Evolutionary conservation across 2,113 vertebrate species (phyloP), one percentile per base, ranked within the genome.

Genomic region (Sceloporus tristichus): DNA sequence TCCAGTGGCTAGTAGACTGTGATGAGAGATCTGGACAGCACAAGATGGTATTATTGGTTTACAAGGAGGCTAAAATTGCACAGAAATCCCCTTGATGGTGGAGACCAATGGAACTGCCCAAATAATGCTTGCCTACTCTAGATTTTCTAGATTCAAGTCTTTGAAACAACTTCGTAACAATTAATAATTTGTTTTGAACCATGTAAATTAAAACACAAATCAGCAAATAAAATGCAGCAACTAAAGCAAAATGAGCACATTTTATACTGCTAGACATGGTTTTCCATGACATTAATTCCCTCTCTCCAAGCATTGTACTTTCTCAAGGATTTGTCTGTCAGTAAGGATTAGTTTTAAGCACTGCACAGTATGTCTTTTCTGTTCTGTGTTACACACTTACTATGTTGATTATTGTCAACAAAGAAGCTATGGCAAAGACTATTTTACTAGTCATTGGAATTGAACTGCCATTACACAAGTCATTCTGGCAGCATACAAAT

Each of bases 401-500:
- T 25, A 89, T 62, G 48, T 70, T 66, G 77, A 48, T 65, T 53
- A 66, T 1, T 27, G 48, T 77, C 25, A 89, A 29, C 19, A 86
- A 13, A 56, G 65, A 71, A 82, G 38, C 18, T 10, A 82, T 9
- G 34, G 48, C 40, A 38, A 86, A 38, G 42, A 77, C 27, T 23
- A 82, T 56, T 38, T 59, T 78, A 70, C 84, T 90, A 56, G 34
- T 13, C 40, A 53, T 21, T 25, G 16, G 56, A 56, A 34, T 48
- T 70, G 79, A 79, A 27, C 84, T 77, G 27, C 65, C 29, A 54
- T 90, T 90, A 71, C 88, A 90, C 18, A 90, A 25, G 27, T 86
- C 53, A 8, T 10, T 42, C 59, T 82, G 42, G 65, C 88, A 90
- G 19, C 88, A 90, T 0, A 0, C 21, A 19, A 3, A 86, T 5